Conservation (phyloP, 2,113 vertebrate species). For the Brachypodius melanocephalos region DNA sequence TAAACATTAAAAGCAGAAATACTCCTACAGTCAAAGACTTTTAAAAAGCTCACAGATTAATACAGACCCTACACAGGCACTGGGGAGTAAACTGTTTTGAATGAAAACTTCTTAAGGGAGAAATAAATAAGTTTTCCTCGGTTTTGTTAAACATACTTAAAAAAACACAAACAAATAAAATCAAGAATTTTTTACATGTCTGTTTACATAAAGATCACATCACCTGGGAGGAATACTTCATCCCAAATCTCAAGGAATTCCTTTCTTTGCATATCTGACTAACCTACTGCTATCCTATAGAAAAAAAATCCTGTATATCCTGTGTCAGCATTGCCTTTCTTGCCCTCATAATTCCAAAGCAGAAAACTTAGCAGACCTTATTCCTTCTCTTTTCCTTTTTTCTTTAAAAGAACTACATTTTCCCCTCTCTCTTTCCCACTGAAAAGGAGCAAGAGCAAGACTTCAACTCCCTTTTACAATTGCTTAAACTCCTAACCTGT, state of each 20-base stretch:
- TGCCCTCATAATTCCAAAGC: background rate
- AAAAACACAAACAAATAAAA: background rate
- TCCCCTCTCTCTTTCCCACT: background rate
- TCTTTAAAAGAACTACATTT: background rate
- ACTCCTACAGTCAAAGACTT: background rate
- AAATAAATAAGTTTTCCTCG: background rate
- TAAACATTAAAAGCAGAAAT: background rate
- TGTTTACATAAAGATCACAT: background rate
- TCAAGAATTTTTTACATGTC: background rate
- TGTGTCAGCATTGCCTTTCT: background rate
- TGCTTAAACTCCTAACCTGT: background rate
- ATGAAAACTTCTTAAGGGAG: background rate
- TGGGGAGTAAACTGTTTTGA: background rate
- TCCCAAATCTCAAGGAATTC: background rate
- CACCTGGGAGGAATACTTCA: background rate
- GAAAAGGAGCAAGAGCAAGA: background rate
- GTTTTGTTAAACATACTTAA: background rate
- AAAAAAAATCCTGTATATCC: background rate
- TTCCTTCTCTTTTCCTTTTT: background rate
- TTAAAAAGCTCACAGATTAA: background rate
- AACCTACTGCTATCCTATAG: background rate
- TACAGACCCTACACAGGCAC: background rate
- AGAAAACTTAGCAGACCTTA: background rate
- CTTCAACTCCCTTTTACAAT: background rate
- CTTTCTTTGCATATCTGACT: background rate